These are phyloP conservation scores for Xanthia icteritia DNA, from an alignment of 2,888 invertebrate species.

Conservation along the genomic window DNA sequence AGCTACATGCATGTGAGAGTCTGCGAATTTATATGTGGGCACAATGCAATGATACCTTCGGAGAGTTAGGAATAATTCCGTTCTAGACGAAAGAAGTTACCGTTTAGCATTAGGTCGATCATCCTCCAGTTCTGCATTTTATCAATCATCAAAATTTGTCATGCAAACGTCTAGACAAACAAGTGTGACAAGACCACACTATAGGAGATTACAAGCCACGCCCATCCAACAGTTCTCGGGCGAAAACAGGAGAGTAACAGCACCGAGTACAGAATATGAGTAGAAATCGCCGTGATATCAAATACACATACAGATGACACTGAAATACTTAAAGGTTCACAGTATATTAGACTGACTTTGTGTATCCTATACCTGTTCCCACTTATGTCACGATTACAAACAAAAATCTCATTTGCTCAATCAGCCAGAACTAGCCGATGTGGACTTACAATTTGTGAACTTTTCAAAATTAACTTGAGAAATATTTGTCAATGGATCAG, in stretches of 20 bases:
- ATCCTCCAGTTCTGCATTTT: background rate
- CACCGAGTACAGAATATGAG: background rate
- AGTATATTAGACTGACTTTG: background rate
- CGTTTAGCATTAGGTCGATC: background rate
- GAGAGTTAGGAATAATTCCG: background rate
- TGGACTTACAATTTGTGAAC: background rate
- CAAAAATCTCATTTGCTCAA: background rate
- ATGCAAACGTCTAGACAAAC: background rate
- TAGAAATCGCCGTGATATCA: background rate
- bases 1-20: slow-evolving; percentile 9
- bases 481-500: too few relatives aligned
- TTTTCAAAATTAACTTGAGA: background rate
- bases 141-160: background rate
- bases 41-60: slow-evolving; percentile 9
- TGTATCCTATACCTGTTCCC: background rate
- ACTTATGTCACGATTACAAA: background rate
- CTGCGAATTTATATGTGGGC: background rate
- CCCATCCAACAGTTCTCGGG: background rate
- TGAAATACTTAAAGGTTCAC: background rate
- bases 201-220: background rate
- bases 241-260: background rate
- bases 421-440: background rate
- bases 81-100: background rate
- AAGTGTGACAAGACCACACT: background rate
- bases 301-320: background rate